Evolutionary conservation across 92 coral and sea anemone genomes (phyloP).

Genomic region (Zoanthus solanderi): DNA sequence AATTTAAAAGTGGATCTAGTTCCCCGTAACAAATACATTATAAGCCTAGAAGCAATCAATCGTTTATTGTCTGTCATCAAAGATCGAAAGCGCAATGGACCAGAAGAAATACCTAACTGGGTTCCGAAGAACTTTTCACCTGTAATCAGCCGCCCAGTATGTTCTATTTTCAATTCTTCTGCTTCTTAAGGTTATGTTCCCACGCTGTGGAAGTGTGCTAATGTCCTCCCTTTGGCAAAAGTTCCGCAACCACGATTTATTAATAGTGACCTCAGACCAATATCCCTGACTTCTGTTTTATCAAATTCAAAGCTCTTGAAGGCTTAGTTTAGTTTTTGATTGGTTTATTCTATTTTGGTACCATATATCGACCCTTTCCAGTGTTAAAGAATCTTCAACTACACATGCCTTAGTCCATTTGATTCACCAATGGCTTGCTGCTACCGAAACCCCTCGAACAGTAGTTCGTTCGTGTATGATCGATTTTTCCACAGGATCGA

Average conservation of each 20-base stretch:
- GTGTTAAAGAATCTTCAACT: not conserved
- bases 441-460: constrained; percentile 24
- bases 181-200: constrained; percentile 28
- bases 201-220: constrained; percentile 58
- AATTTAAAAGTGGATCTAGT: no score
- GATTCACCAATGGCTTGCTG: constrained; percentile 2
- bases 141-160: constrained; percentile 1
- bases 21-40: not conserved
- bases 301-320: not conserved
- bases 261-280: constrained; percentile 4
- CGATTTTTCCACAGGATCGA: not conserved
- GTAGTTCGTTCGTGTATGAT: not conserved
- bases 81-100: constrained; percentile 5
- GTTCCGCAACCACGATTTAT: not conserved
- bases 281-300: constrained; percentile 1
- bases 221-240: constrained; percentile 41
- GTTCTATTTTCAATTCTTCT: constrained; percentile 49
- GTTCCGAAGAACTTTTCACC: constrained; percentile 44
- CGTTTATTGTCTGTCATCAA: not conserved
- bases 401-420: not conserved
- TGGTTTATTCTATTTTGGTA: not conserved
- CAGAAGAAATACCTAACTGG: constrained; percentile 55
- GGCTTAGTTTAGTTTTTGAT: not conserved
- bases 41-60: constrained; percentile 28
- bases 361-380: not conserved